phyloP scores from a whole-genome alignment of 1,140 invertebrate genomes.

The Limonius californicus region DNA sequence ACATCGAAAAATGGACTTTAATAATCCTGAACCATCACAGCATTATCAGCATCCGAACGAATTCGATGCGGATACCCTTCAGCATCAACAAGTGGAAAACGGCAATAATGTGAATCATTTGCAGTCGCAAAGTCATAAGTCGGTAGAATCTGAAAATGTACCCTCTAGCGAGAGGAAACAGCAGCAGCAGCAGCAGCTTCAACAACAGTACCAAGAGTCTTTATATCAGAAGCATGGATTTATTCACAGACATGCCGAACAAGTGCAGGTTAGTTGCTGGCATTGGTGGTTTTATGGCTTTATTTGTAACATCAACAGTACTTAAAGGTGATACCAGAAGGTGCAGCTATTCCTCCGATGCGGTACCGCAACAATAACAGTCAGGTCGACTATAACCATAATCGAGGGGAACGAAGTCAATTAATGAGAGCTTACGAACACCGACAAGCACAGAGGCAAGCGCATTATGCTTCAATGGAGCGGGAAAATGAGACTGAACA shows the following conservation, averaged over 20 bases:
- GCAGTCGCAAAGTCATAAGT: background rate
- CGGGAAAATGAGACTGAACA: conserved; percentile 52
- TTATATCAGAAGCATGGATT: conserved; percentile 46
- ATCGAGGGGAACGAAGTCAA: conserved; percentile 18
- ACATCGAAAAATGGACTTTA: conserved; percentile 62
- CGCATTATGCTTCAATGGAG: conserved; percentile 49
- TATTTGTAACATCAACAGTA: background rate
- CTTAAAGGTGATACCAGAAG: conserved; percentile 12
- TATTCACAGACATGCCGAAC: conserved; percentile 44
- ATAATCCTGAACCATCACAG: conserved; percentile 45
- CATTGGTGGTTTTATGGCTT: background rate
- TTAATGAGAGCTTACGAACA: conserved; percentile 48
- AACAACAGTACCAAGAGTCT: conserved; percentile 43
- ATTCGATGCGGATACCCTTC: conserved; percentile 38
- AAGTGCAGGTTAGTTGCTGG: conserved; percentile 41
- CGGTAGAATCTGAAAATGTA: background rate
- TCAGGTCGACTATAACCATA: conserved; percentile 9
- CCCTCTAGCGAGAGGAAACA: conserved; percentile 10
- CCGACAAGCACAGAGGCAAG: conserved; percentile 52
- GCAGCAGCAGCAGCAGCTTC: conserved; percentile 37
- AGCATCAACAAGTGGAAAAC: conserved; percentile 21
- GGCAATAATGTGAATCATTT: background rate
- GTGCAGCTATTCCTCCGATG: conserved; percentile 1
- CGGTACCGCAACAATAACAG: conserved; percentile 16
- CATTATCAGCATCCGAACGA: conserved; percentile 39